Percentiles rank a stretch among this genome's conserved stretches.
These are phyloP conservation scores for Taeniopygia guttata DNA, from an alignment of 2,797 vertebrate species.

Conservation along the genomic window DNA sequence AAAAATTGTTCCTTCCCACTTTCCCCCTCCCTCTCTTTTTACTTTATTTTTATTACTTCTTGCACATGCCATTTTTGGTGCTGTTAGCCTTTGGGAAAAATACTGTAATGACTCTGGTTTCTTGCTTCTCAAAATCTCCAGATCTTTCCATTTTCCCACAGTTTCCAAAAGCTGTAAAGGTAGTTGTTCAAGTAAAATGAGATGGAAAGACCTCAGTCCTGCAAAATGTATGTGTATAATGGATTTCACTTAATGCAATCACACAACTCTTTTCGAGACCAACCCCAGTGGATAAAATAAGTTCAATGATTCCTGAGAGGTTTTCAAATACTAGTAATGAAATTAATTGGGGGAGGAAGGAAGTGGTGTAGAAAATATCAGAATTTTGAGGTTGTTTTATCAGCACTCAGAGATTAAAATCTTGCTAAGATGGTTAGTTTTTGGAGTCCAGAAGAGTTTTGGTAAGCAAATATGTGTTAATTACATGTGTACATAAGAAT, in stretches of 20 bases:
- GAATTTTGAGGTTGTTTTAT: neutral
- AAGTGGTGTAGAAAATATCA: neutral
- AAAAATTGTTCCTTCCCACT: neutral
- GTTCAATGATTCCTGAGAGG: neutral
- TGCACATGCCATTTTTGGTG: neutral
- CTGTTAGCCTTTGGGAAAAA: slow-evolving; percentile 10
- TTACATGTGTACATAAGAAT: neutral
- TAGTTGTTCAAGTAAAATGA: neutral
- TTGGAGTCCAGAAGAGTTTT: neutral
- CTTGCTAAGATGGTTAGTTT: neutral
- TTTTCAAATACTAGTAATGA: neutral
- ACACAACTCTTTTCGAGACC: neutral
- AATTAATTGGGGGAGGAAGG: neutral
- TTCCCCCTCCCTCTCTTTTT: neutral
- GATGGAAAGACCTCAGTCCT: neutral
- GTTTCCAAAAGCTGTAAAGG: neutral
- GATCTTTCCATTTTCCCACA: neutral
- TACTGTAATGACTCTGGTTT: neutral
- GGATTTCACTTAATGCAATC: neutral
- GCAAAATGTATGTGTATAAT: neutral
- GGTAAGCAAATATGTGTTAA: neutral
- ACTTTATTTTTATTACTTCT: neutral
- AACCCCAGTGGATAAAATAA: neutral
- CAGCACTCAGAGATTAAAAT: neutral
- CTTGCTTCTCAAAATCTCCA: neutral